Evolutionary conservation across 2,797 vertebrate species (phyloP), one percentile per base, ranked within the genome.

Genomic region (Picus viridis): DNA sequence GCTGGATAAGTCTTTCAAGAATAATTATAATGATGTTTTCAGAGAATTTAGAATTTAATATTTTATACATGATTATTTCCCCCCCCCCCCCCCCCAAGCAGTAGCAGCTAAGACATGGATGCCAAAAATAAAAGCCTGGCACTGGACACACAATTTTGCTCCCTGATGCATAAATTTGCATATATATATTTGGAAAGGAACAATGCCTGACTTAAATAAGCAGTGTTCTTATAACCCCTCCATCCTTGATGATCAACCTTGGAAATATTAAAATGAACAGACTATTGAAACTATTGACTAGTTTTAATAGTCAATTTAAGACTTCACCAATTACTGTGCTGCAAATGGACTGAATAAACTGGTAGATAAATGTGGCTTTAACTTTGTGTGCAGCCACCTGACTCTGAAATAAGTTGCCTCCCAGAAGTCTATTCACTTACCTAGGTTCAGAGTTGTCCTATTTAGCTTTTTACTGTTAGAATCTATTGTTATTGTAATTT

Each of bases 21-120:
- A 85, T 93, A 91, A 96, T 94, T 94, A 94, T 93, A 92, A 92
- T 53, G 0, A 78, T 94, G 88, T 79, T 95, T 84, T 79, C 61
- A 88, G 83, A 82, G 89, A 91, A 91, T 94, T 94, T 89, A 82
- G 89, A 91, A 91, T 94, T 94, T 89, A 91, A 74, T 96, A 89
- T 93, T 93, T 93, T 86, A 91, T 57, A 91, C 71, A 64, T 76
- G 43, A 18, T 61, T 91, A 95, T 49, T 22, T 45, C 16, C 16
- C 16, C 10, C 41, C 41, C 41, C 41, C 41, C 10, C 41, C 41
- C 41, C 41, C 8, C 17, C 87, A 72, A 94, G 69, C 12, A 67
- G 54, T 14, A 94, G 41, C 72, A 70, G 64, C 70, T 85, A 86
- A 91, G 92, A 76, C 41, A 34, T 53, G 78, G 82, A 80, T 88